phyloP scores from a whole-genome alignment of 2,113 vertebrate genomes.

The Notarius lentiginosus region DNA sequence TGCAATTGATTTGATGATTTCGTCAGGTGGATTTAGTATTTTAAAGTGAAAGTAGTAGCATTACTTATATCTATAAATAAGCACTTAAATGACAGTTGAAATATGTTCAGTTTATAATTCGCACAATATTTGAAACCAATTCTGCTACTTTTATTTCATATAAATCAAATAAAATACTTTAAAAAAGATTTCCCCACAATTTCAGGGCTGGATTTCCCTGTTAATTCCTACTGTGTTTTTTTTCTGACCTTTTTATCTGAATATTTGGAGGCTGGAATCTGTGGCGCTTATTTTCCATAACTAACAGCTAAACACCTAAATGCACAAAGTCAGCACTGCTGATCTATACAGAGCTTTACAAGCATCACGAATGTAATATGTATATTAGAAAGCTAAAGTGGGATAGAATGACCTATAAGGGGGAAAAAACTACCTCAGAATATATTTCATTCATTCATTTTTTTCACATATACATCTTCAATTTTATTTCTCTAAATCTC shows the following conservation, averaged over 20 bases:
- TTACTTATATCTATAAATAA: background rate
- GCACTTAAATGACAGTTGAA: too few species aligned
- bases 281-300: background rate
- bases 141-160: background rate
- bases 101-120: too few species aligned
- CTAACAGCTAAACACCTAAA: background rate
- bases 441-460: background rate
- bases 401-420: background rate
- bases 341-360: slow-evolving; percentile 1
- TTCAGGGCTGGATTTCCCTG: too few species aligned
- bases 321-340: background rate
- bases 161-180: background rate
- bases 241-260: background rate
- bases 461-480: background rate
- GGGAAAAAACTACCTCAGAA: background rate
- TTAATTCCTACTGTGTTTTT: background rate
- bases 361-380: slow-evolving; percentile 12
- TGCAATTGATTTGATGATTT: background rate
- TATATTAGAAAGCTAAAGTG: background rate
- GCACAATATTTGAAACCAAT: background rate
- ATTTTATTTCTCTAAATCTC: background rate
- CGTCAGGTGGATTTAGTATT: background rate
- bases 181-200: too few species aligned
- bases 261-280: background rate
- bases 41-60: background rate